Conservation (phyloP, 2,113 vertebrate species). For the Chaetura pelagica region DNA sequence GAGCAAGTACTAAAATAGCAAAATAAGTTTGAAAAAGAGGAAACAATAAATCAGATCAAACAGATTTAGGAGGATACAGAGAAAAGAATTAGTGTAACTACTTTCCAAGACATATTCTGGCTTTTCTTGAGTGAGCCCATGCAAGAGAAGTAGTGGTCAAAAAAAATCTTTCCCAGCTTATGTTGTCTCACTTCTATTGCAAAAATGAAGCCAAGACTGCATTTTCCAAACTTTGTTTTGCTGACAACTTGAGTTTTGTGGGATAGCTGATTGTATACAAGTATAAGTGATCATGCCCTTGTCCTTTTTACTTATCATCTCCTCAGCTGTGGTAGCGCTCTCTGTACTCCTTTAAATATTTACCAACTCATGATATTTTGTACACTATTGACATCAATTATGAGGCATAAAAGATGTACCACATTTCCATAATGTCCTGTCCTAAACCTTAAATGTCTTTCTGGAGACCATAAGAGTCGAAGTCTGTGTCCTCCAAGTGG, state of each 20-base stretch:
- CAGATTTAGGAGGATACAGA: not conserved
- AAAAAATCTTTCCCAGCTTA: not conserved
- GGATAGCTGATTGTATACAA: not conserved
- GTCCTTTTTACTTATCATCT: not conserved
- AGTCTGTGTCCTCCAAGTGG: not conserved
- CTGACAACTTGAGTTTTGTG: not conserved
- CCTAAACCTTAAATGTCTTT: not conserved
- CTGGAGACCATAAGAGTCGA: not conserved
- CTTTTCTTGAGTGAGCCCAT: not conserved
- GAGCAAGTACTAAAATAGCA: not conserved
- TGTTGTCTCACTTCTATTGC: not conserved
- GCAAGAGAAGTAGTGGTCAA: not conserved
- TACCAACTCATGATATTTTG: not conserved
- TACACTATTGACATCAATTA: not conserved
- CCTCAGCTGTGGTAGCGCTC: not conserved
- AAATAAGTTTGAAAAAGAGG: not conserved
- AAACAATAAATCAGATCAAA: constrained; percentile 10
- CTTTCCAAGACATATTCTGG: not conserved
- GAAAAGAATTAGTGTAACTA: not conserved
- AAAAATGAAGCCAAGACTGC: not conserved
- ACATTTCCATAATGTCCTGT: not conserved
- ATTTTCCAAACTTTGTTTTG: not conserved
- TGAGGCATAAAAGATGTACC: not conserved
- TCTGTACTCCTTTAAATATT: not conserved
- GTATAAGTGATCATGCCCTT: not conserved